Conservation (phyloP, 2,797 vertebrate species). For the Falco cherrug region DNA sequence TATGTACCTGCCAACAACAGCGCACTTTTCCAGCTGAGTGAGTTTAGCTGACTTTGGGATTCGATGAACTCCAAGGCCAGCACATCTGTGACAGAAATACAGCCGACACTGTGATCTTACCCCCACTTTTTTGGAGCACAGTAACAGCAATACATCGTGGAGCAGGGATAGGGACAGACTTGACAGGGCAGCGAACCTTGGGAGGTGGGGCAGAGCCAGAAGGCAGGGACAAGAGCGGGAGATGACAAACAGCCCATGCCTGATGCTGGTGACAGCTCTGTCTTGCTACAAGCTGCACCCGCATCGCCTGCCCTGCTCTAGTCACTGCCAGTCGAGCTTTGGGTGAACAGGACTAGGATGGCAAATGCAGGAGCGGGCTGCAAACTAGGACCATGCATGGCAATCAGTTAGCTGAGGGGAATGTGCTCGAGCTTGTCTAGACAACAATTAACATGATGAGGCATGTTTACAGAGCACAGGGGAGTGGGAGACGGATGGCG, state of each 20-base stretch:
- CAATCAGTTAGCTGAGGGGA: too few relatives aligned
- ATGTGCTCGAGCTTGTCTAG: too few relatives aligned
- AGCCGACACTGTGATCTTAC: neutral
- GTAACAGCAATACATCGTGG: neutral
- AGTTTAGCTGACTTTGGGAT: slow-evolving; percentile 44
- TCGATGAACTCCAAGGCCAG: neutral
- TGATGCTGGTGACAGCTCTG: neutral
- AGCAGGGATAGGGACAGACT: neutral
- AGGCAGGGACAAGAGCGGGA: neutral
- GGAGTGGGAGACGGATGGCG: too few relatives aligned
- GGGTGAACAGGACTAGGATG: neutral
- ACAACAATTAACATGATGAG: too few relatives aligned
- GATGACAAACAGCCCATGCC: accelerated
- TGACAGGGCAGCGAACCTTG: neutral
- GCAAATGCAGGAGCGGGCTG: too few relatives aligned
- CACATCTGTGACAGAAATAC: slow-evolving; percentile 12
- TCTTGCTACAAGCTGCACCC: neutral
- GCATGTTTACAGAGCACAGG: too few relatives aligned
- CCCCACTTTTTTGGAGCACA: neutral
- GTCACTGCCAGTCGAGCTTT: neutral
- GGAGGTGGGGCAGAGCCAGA: neutral
- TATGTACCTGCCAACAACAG: slow-evolving; percentile 23
- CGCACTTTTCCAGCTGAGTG: neutral
- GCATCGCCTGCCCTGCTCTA: neutral
- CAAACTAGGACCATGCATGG: too few relatives aligned